Percentiles rank a stretch among this genome's conserved stretches.
phyloP scores from a whole-genome alignment of 2,888 invertebrate genomes.

The Vesta saturnalis region DNA sequence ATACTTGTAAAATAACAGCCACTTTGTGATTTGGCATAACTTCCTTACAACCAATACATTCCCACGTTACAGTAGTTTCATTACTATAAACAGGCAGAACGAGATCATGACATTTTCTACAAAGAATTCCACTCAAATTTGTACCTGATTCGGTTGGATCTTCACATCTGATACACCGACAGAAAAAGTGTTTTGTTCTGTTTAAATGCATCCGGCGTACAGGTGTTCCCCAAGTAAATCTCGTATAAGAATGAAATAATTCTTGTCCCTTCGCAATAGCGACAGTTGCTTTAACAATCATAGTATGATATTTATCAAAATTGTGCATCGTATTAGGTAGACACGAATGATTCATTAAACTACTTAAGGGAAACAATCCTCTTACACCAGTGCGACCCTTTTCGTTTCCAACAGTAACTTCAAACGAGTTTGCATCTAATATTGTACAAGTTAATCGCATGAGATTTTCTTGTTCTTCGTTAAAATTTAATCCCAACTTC shows the following conservation, averaged over 20 bases:
- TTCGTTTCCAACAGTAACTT: slow-evolving; percentile 64
- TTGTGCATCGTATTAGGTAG: slow-evolving; percentile 73
- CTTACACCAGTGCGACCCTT: slow-evolving; percentile 60
- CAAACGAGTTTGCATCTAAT: slow-evolving; percentile 76
- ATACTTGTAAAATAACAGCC: slow-evolving; percentile 63
- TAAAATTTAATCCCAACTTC: slow-evolving; percentile 63
- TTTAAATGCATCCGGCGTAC: slow-evolving; percentile 70
- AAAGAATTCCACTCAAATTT: slow-evolving; percentile 54
- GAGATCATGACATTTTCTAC: slow-evolving; percentile 64
- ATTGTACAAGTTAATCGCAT: slow-evolving; percentile 70
- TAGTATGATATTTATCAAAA: slow-evolving; percentile 67
- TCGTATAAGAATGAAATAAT: slow-evolving; percentile 73
- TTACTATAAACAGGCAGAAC: slow-evolving; percentile 69
- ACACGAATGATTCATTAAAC: slow-evolving; percentile 77
- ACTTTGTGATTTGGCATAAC: slow-evolving; percentile 66
- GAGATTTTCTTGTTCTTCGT: slow-evolving; percentile 66
- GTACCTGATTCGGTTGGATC: slow-evolving; percentile 74
- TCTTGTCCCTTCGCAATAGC: slow-evolving; percentile 70
- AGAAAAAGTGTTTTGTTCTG: slow-evolving; percentile 75
- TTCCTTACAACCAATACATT: slow-evolving; percentile 67
- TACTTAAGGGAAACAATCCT: slow-evolving; percentile 75
- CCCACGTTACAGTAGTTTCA: slow-evolving; percentile 66
- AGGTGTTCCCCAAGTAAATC: slow-evolving; percentile 74
- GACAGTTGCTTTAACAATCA: slow-evolving; percentile 70
- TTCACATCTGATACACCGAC: slow-evolving; percentile 72